These are phyloP conservation scores for Zaprionus gabonicus DNA, from an alignment of 1,140 invertebrate genomes.

Conservation along the genomic window DNA sequence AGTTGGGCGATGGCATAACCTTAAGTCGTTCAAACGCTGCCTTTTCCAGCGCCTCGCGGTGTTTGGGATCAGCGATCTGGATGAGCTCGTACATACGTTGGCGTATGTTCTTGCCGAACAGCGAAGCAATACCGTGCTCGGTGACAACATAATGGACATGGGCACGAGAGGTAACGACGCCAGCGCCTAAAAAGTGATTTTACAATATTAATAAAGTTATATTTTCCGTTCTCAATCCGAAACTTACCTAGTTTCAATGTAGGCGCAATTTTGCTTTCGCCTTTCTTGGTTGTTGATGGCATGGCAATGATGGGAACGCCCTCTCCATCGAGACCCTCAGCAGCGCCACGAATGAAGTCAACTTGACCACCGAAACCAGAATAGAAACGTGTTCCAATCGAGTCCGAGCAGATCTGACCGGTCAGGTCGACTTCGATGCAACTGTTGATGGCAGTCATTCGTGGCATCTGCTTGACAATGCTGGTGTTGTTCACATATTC, in stretches of 20 bases:
- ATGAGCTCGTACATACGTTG: slow-evolving; percentile 96
- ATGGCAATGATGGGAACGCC: slow-evolving; percentile 98
- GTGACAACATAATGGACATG: slow-evolving; percentile 97
- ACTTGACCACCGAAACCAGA: slow-evolving; percentile 97
- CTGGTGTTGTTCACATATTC: slow-evolving; percentile 94
- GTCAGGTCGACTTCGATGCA: slow-evolving; percentile 98
- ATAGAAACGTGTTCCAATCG: slow-evolving; percentile 96
- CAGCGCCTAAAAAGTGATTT: slow-evolving; percentile 89
- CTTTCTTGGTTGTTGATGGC: slow-evolving; percentile 93
- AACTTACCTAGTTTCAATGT: slow-evolving; percentile 91
- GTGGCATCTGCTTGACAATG: slow-evolving; percentile 93
- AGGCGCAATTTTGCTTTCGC: slow-evolving; percentile 95
- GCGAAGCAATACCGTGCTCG: slow-evolving; percentile 94
- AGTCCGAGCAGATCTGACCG: slow-evolving; percentile 96
- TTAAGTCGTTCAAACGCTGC: slow-evolving; percentile 95
- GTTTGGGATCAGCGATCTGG: slow-evolving; percentile 95
- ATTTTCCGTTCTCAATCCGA: background rate
- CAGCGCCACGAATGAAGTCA: slow-evolving; percentile 98
- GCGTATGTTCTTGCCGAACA: slow-evolving; percentile 95
- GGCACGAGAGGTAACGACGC: slow-evolving; percentile 96
- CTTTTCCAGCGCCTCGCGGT: slow-evolving; percentile 94
- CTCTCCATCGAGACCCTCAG: slow-evolving; percentile 93
- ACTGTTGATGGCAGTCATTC: slow-evolving; percentile 98
- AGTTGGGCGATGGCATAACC: slow-evolving; percentile 89
- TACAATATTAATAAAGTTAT: background rate